These are phyloP conservation scores for Drymodes brunneopygia DNA, from an alignment of 2,113 vertebrate genomes.

Conservation along the genomic window DNA sequence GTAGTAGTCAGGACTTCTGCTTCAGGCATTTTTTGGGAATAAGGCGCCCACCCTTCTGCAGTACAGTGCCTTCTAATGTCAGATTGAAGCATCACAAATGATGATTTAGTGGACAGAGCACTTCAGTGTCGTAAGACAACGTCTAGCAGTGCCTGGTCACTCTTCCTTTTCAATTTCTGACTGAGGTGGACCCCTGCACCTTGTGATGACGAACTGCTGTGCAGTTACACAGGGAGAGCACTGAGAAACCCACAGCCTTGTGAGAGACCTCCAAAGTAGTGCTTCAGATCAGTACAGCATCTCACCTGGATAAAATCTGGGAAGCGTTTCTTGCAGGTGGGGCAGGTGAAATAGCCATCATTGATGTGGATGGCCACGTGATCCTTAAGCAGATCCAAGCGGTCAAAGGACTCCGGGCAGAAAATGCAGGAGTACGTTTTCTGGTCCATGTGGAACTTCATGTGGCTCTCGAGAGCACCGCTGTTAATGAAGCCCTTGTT, in stretches of 20 bases:
- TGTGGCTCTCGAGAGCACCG: slow-evolving; percentile 86
- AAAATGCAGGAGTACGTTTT: slow-evolving; percentile 93
- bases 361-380: slow-evolving; percentile 87
- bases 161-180: background rate
- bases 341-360: slow-evolving; percentile 90
- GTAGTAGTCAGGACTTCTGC: background rate
- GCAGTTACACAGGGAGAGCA: background rate
- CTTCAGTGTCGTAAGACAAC: background rate
- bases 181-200: background rate
- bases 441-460: slow-evolving; percentile 90
- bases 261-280: background rate
- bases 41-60: background rate
- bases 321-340: slow-evolving; percentile 94
- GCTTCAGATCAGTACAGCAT: background rate
- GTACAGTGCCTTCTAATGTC: background rate
- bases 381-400: slow-evolving; percentile 90
- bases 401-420: slow-evolving; percentile 89
- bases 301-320: slow-evolving; percentile 95
- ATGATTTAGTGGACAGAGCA: background rate
- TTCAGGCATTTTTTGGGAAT: background rate
- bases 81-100: background rate
- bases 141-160: background rate
- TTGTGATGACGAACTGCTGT: background rate
- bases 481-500: slow-evolving; percentile 91
- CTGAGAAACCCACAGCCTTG: background rate